Percentiles rank a stretch among this genome's conserved stretches.
These are phyloP conservation scores for Spizaetus ornatus DNA, from an alignment of 2,113 vertebrate species.

Conservation along the genomic window DNA sequence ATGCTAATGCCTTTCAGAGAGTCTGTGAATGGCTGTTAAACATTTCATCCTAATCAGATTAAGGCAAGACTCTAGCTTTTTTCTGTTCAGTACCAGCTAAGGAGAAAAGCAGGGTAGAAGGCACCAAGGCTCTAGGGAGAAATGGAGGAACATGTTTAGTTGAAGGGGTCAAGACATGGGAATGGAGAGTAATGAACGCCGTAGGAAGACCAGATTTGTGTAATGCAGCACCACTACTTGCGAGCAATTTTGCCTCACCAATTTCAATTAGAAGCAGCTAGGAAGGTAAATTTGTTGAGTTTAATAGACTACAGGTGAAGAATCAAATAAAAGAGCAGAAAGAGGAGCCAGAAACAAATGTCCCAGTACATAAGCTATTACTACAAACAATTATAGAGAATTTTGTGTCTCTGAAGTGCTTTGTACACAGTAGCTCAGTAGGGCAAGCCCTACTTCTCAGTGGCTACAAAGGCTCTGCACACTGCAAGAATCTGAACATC, in stretches of 20 bases:
- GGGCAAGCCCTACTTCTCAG: neutral
- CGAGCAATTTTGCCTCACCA: neutral
- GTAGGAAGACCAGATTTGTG: neutral
- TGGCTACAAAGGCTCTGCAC: neutral
- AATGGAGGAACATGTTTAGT: neutral
- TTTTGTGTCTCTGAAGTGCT: neutral
- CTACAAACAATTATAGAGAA: neutral
- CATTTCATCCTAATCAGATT: neutral
- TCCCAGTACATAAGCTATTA: neutral
- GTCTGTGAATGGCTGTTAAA: neutral
- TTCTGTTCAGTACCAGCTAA: neutral
- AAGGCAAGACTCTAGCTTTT: neutral
- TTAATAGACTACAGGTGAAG: neutral
- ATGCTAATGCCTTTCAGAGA: neutral
- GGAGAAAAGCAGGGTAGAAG: neutral
- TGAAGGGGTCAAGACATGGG: neutral
- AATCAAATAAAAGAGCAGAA: neutral
- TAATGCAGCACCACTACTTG: neutral
- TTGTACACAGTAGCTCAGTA: neutral
- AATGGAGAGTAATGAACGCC: neutral
- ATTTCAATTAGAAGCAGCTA: neutral
- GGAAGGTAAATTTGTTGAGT: neutral
- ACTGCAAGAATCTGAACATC: neutral
- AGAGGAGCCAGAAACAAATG: neutral
- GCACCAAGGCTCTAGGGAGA: neutral